phyloP scores from a whole-genome alignment of 2,888 invertebrate species.

The Anoplius nigerrimus region DNA sequence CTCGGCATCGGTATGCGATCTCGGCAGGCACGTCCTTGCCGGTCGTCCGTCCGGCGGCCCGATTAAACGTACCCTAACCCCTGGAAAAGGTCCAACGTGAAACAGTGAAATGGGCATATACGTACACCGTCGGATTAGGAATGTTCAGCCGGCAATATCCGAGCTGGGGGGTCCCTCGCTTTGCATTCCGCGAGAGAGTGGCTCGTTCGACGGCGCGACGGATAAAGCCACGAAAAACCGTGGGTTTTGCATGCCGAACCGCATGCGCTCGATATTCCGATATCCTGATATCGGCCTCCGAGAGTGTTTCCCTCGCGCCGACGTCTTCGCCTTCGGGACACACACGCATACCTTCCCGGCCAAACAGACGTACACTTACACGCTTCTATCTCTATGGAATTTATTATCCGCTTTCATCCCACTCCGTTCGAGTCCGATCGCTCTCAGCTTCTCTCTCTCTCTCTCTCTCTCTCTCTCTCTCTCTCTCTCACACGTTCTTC shows the following conservation, averaged over 20 bases:
- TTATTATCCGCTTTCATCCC: constrained; percentile 45
- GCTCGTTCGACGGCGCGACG: constrained; percentile 36
- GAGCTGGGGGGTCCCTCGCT: constrained; percentile 31
- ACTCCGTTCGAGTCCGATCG: too few relatives aligned
- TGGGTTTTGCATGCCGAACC: constrained; percentile 48
- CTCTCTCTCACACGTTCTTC: not conserved
- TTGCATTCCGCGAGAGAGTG: constrained; percentile 26
- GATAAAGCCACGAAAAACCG: constrained; percentile 49
- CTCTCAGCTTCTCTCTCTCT: constrained; percentile 10
- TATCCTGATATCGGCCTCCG: constrained; percentile 52
- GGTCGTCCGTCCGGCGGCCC: too few relatives aligned
- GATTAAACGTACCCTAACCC: too few relatives aligned
- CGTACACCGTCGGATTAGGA: constrained; percentile 40
- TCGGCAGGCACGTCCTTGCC: too few relatives aligned
- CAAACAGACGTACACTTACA: too few relatives aligned
- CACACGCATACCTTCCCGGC: too few relatives aligned
- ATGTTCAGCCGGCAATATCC: constrained; percentile 48
- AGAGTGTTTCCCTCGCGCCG: constrained; percentile 47
- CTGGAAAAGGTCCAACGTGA: too few relatives aligned
- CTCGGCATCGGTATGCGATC: too few relatives aligned
- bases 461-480: not conserved
- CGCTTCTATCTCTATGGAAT: constrained; percentile 43
- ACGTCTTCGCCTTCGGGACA: constrained; percentile 38
- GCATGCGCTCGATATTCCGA: constrained; percentile 56
- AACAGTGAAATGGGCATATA: too few relatives aligned